Evolutionary conservation across 1,140 invertebrate species (phyloP).

Genomic region (Bombus picipes): DNA sequence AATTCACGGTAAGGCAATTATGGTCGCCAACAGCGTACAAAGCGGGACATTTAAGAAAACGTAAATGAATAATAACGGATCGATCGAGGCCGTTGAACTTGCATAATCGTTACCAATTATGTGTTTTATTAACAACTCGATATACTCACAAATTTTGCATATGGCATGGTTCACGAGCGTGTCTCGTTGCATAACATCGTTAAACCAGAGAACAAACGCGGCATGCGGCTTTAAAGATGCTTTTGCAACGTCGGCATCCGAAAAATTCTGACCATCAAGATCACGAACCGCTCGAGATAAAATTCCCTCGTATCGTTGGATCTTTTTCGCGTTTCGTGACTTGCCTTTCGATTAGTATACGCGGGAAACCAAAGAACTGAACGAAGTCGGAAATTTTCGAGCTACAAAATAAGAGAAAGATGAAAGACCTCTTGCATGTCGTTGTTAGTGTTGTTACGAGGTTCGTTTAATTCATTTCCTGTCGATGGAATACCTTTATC

Average conservation of each 20-base stretch:
- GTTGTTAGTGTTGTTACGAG: not conserved
- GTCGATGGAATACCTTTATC: slow-evolving; percentile 47
- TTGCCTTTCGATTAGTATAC: slow-evolving; percentile 9
- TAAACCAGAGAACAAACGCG: not conserved
- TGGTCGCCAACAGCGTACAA: not conserved
- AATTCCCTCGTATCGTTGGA: slow-evolving; percentile 1
- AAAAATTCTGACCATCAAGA: slow-evolving; percentile 26
- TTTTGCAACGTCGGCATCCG: slow-evolving; percentile 13
- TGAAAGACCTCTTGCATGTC: no score
- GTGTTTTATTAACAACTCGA: slow-evolving; percentile 23
- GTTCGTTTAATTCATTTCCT: slow-evolving; percentile 18
- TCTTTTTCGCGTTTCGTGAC: slow-evolving; percentile 10
- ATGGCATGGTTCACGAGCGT: not conserved
- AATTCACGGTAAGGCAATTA: slow-evolving; percentile 28
- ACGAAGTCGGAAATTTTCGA: not conserved
- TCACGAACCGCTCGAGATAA: slow-evolving; percentile 1
- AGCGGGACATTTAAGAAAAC: not conserved
- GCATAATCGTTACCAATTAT: slow-evolving; percentile 24
- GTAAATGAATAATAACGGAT: slow-evolving; percentile 10
- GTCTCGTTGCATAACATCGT: slow-evolving; percentile 29
- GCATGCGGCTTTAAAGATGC: no score
- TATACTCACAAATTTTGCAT: not conserved
- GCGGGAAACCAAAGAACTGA: not conserved
- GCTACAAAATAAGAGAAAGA: not conserved
- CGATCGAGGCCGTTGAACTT: not conserved